These are phyloP conservation scores for Pluvianellus socialis DNA, from an alignment of 2,113 vertebrate genomes.

Conservation along the genomic window DNA sequence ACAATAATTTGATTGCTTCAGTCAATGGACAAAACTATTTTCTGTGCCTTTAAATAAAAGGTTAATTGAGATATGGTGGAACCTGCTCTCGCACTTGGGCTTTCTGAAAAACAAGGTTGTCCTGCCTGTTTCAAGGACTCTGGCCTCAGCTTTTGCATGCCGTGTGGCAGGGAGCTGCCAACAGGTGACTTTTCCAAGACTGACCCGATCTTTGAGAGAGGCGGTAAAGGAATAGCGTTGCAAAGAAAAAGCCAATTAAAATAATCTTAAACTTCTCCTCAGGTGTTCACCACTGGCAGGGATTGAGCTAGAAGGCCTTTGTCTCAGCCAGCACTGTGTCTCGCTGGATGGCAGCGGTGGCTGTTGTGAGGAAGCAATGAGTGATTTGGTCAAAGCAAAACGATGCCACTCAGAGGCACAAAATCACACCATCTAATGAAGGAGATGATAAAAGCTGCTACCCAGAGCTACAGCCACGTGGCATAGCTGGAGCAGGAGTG, in stretches of 20 bases:
- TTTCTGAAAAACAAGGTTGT: constrained; percentile 4
- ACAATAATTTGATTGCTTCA: background rate
- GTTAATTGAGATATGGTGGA: background rate
- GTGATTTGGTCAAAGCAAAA: background rate
- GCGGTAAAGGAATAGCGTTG: rapidly evolving
- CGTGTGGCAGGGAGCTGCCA: background rate
- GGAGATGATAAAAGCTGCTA: background rate
- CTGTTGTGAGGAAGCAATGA: background rate
- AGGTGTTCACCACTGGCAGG: background rate
- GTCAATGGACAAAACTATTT: background rate
- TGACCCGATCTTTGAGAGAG: background rate
- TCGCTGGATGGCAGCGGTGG: rapidly evolving
- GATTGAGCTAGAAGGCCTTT: background rate
- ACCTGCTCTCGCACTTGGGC: background rate
- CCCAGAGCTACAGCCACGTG: background rate
- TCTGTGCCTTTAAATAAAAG: background rate
- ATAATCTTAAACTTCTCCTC: background rate
- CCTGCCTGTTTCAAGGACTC: background rate
- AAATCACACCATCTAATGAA: background rate
- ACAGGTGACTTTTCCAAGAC: background rate
- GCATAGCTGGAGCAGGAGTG: background rate
- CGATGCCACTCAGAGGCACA: background rate
- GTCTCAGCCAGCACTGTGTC: background rate
- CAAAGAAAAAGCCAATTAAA: constrained; percentile 26
- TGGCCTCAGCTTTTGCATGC: background rate